These are phyloP conservation scores for Pristionchus fissidentatus DNA, from an alignment of 2,888 invertebrate species.

Conservation along the genomic window DNA sequence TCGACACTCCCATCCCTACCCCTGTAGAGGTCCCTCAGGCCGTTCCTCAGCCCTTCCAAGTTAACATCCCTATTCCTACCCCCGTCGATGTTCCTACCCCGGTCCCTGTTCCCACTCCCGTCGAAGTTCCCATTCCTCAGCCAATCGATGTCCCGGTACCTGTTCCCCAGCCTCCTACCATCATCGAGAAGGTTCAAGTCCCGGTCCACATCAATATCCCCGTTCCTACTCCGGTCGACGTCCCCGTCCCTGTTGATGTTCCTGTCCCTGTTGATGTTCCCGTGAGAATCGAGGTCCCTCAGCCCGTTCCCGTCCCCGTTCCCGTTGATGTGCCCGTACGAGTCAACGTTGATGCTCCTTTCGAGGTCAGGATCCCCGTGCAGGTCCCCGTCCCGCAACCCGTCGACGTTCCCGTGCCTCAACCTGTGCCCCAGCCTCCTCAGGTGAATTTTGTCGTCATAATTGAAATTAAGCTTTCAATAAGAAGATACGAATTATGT, in stretches of 20 bases:
- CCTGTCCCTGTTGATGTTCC: conserved; percentile 43
- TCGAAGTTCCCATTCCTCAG: conserved; percentile 28
- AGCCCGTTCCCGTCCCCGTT: conserved; percentile 36
- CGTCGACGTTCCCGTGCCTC: conserved; percentile 47
- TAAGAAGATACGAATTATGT: not conserved
- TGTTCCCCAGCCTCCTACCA: conserved; percentile 47
- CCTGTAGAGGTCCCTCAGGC: conserved; percentile 42
- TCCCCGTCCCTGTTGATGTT: conserved; percentile 34
- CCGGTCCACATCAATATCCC: conserved; percentile 33
- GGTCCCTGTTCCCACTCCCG: conserved; percentile 42
- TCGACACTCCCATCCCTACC: conserved; percentile 12
- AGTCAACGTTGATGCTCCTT: conserved; percentile 38
- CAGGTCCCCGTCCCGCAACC: conserved; percentile 33
- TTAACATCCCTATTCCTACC: conserved; percentile 37
- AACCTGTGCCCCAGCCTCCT: conserved; percentile 44
- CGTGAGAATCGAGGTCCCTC: conserved; percentile 44
- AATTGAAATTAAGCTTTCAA: not conserved
- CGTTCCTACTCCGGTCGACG: conserved; percentile 44
- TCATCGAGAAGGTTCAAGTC: conserved; percentile 35
- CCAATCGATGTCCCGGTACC: conserved; percentile 32
- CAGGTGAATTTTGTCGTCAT: conserved; percentile 28
- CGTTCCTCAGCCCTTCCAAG: conserved; percentile 32
- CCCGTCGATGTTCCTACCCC: conserved; percentile 31
- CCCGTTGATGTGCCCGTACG: conserved; percentile 48
- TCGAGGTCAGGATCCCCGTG: conserved; percentile 42